Conservation (phyloP, 2,888 invertebrate genomes). For the Tillus elongatus region DNA sequence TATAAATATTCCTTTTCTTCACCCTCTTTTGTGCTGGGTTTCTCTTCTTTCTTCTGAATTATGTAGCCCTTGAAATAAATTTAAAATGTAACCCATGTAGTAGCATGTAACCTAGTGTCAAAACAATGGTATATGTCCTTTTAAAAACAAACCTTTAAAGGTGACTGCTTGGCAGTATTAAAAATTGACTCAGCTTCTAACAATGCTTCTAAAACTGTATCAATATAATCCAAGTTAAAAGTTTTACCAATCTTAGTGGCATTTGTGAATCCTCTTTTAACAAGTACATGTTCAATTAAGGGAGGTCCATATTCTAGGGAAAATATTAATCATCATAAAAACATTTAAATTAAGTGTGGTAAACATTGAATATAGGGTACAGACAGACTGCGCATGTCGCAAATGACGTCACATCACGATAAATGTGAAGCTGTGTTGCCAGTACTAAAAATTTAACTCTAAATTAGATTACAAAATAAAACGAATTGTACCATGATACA, state of each 20-base stretch:
- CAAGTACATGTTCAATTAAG: conserved; percentile 82
- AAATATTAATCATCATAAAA: no score
- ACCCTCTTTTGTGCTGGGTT: conserved; percentile 46
- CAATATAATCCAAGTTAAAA: conserved; percentile 56
- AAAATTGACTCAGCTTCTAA: conserved; percentile 59
- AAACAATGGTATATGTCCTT: conserved; percentile 62
- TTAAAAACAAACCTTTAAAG: conserved; percentile 47
- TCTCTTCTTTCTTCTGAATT: conserved; percentile 73
- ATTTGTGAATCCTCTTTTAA: conserved; percentile 56
- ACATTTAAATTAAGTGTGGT: no score
- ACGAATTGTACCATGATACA: no score
- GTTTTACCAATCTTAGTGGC: conserved; percentile 55
- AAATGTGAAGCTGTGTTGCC: no score
- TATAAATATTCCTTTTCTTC: conserved; percentile 52
- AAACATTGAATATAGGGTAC: no score
- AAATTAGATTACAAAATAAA: no score
- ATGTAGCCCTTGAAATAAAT: conserved; percentile 60
- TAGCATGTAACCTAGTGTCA: background rate
- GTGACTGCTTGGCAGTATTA: conserved; percentile 45
- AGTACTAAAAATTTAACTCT: no score
- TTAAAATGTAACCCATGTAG: background rate
- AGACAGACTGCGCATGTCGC: no score
- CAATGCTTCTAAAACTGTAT: conserved; percentile 55
- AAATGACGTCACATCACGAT: no score
- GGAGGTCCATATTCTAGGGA: conserved; percentile 82